Evolutionary conservation across 2,113 vertebrate species (phyloP).

Genomic region (Pogonocichla stellata): DNA sequence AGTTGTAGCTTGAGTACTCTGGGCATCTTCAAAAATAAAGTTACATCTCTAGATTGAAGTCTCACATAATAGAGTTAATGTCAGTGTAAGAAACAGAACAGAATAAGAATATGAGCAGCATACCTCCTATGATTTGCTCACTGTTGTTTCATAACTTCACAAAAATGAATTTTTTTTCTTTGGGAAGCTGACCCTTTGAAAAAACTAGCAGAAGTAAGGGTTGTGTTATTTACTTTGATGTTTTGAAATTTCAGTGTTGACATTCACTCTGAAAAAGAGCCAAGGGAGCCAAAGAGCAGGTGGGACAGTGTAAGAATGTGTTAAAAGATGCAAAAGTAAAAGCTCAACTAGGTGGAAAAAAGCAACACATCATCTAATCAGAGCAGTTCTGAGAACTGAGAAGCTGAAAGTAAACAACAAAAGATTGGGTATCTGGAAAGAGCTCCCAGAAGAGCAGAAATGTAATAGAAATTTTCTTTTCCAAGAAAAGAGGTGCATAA

Average conservation of each 20-base stretch:
- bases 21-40: background rate
- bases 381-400: background rate
- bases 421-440: background rate
- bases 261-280: background rate
- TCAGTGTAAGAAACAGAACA: background rate
- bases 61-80: background rate
- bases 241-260: background rate
- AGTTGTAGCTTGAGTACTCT: background rate
- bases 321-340: background rate
- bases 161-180: background rate
- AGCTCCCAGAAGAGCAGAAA: background rate
- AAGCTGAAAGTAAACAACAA: background rate
- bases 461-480: background rate
- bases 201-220: background rate
- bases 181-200: background rate
- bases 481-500: background rate
- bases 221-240: conserved; percentile 11
- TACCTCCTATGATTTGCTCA: background rate
- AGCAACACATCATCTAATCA: background rate
- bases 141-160: background rate
- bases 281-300: background rate
- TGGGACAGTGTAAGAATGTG: background rate
- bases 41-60: background rate
- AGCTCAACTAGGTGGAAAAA: background rate
- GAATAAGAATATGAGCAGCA: background rate